These are phyloP conservation scores for Priapulus caudatus DNA, from an alignment of 2,888 invertebrate species.

Conservation along the genomic window DNA sequence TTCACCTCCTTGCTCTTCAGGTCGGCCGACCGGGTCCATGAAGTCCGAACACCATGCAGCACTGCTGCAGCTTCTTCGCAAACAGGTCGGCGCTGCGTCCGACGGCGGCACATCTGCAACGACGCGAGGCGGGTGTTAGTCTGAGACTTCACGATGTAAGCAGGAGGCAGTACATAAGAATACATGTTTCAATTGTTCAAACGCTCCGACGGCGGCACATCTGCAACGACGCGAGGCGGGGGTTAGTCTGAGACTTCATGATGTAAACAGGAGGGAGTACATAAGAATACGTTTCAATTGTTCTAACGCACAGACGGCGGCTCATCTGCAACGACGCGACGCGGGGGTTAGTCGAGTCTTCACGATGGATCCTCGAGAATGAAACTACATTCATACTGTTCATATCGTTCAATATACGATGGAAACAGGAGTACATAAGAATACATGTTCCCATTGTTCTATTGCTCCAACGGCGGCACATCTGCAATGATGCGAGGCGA, in stretches of 20 bases:
- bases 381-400: no score
- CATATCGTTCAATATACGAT: no score
- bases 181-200: no score
- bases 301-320: slow-evolving; percentile 76
- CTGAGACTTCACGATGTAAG: no score
- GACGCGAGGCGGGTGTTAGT: slow-evolving; percentile 5
- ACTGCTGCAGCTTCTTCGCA: slow-evolving; percentile 91
- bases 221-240: slow-evolving; percentile 46
- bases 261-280: no score
- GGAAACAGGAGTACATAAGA: no score
- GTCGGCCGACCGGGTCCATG: slow-evolving; percentile 89
- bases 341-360: no score
- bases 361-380: no score
- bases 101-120: slow-evolving; percentile 69
- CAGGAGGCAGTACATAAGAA: no score
- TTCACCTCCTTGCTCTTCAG: slow-evolving; percentile 99
- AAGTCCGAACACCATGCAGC: slow-evolving; percentile 97
- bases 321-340: slow-evolving; percentile 56
- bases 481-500: slow-evolving; percentile 51
- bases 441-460: no score
- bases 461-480: slow-evolving; percentile 79
- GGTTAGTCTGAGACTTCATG: no score
- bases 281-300: no score
- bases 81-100: slow-evolving; percentile 92
- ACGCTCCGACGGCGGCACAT: slow-evolving; percentile 80